Conservation (phyloP, 2,113 vertebrate genomes). For the Pseudopipra pipra region DNA sequence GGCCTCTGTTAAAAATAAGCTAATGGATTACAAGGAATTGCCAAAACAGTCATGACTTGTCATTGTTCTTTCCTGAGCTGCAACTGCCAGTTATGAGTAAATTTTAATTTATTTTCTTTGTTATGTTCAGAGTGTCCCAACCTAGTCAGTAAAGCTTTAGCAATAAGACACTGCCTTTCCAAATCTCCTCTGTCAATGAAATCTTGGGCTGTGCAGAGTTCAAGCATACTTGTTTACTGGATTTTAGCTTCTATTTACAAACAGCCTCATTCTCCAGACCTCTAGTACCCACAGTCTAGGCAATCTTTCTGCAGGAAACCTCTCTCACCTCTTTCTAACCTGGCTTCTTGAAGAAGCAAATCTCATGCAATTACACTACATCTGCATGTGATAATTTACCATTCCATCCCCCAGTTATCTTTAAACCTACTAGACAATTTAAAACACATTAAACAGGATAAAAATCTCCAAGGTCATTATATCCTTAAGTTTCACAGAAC, state of each 20-base stretch:
- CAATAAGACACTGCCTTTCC: not conserved
- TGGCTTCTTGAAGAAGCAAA: not conserved
- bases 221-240: not conserved
- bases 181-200: not conserved
- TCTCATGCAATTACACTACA: not conserved
- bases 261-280: not conserved
- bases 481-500: not conserved
- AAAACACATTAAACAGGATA: not conserved
- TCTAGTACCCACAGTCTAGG: not conserved
- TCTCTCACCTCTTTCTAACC: not conserved
- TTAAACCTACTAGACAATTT: not conserved
- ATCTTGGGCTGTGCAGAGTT: not conserved
- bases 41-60: not conserved
- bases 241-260: not conserved
- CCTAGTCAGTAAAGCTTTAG: not conserved
- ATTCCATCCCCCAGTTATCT: not conserved
- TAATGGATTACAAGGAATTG: not conserved
- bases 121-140: not conserved
- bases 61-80: not conserved
- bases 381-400: not conserved
- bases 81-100: not conserved
- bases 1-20: not conserved
- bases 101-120: not conserved
- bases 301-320: not conserved
- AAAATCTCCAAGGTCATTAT: not conserved